Evolutionary conservation across 1,140 invertebrate species (phyloP).

Genomic region (Papilio xuthus): DNA sequence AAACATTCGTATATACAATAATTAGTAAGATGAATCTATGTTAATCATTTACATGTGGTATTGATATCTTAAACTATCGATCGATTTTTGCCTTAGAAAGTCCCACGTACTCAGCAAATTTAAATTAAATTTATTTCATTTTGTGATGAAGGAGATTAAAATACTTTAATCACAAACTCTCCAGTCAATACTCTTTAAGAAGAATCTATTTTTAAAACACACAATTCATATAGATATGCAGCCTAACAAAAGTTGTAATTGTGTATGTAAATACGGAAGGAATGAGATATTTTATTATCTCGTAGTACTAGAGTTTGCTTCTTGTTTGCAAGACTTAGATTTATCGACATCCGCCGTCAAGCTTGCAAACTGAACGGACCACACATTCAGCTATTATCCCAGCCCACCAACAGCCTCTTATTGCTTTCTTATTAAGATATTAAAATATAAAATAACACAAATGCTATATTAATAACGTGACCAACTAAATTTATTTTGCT

Average conservation of each 20-base stretch:
- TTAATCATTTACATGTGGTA: too few species aligned
- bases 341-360: constrained; percentile 52
- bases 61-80: too few species aligned
- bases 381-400: constrained; percentile 59
- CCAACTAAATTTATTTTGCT: constrained; percentile 36
- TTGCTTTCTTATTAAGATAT: constrained; percentile 77
- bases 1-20: too few species aligned
- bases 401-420: constrained; percentile 70
- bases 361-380: constrained; percentile 54
- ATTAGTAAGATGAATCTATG: too few species aligned
- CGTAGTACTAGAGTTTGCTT: neutral
- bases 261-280: neutral
- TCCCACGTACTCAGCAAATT: too few species aligned
- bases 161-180: too few species aligned
- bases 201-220: neutral
- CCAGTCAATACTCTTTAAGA: neutral
- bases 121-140: too few species aligned
- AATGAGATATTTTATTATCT: neutral
- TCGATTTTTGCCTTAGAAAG: too few species aligned
- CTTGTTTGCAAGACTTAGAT: constrained; percentile 18
- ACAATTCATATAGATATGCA: neutral
- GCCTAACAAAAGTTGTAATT: neutral
- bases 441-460: constrained; percentile 68
- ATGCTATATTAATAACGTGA: constrained; percentile 62
- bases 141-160: too few species aligned